Conservation (phyloP, 2,113 vertebrate species). For the Naja naja region DNA sequence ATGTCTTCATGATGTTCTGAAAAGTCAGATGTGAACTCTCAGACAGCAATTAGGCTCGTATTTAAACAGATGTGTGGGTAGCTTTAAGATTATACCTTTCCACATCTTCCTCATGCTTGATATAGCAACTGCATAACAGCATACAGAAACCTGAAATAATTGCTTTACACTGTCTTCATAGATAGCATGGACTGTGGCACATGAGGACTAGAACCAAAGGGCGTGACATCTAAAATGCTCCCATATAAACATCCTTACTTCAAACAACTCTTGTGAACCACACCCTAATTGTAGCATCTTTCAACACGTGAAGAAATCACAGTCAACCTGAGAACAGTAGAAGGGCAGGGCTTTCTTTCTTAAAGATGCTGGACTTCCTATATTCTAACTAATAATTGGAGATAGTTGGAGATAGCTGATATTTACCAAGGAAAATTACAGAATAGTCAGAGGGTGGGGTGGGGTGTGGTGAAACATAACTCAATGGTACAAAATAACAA, state of each 20-base stretch:
- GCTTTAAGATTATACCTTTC: background rate
- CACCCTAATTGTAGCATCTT: slow-evolving; percentile 5
- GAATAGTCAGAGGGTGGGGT: background rate
- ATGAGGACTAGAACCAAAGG: background rate
- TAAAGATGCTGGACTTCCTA: slow-evolving; percentile 1
- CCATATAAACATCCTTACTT: background rate
- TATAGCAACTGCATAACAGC: background rate
- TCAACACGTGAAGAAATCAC: background rate
- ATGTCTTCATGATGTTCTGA: slow-evolving; percentile 3
- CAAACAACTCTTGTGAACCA: background rate
- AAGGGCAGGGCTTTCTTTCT: background rate
- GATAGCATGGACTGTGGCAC: background rate
- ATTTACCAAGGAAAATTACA: background rate
- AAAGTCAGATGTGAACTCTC: background rate
- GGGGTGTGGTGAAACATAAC: background rate
- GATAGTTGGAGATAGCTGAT: background rate
- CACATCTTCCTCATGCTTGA: background rate
- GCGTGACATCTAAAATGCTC: background rate
- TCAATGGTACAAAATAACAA: background rate
- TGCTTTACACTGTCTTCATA: background rate
- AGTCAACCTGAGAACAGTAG: background rate
- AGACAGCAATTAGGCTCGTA: background rate
- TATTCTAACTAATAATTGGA: background rate
- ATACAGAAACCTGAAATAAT: background rate
- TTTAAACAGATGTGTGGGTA: slow-evolving; percentile 5